Base-by-base conservation (phyloP, 1,140 invertebrate species). In the Drosophila novamexicana region DNA sequence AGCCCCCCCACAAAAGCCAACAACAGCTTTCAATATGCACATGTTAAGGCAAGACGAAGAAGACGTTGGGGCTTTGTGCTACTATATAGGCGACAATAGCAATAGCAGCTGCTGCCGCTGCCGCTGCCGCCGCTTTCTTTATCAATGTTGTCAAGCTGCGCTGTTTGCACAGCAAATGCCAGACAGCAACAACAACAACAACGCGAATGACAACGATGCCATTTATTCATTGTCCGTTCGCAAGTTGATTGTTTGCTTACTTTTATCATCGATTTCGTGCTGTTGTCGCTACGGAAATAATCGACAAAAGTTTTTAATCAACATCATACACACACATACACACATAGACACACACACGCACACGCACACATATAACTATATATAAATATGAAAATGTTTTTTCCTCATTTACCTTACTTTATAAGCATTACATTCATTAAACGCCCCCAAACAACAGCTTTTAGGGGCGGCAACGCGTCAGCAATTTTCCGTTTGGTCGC, bases 281-380 rank as follows among this genome's bases (percentile, higher is more conserved):
- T 16, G 47, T n/a, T 34, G 56, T 32, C 50, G 65, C 65, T 44
- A 50, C 54, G 68, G 73, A 75, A 75, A 75, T 75, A 75, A 75
- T 71, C 73, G 73, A 71, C 73, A 75, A 75, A 74, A 75, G 73
- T 75, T 75, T 75, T 75, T 71, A 75, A 75, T 75, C 73, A 75
- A 75, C 66, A 59, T 42, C 32, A 44, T 34, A 64, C 18, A 42
- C 45, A 22, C 16, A 44, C 29, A 65, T 16, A 45, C 9, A 42
- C 22, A 42, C 36, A 16, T 22, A 49, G 9, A 39, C 14, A 49
- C 10, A 63, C 40, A 16, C 36, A 49, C 14, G 29, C 14, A 49
- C 10, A 63, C 40, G 50, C 16, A 29, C 39, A 47, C 39, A 45
- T 29, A 54, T 9, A 36, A 6, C 1, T 10, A 57, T 29, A 50